Evolutionary conservation across 2,888 invertebrate genomes (phyloP).

Genomic region (Tetrapedia diversipes): DNA sequence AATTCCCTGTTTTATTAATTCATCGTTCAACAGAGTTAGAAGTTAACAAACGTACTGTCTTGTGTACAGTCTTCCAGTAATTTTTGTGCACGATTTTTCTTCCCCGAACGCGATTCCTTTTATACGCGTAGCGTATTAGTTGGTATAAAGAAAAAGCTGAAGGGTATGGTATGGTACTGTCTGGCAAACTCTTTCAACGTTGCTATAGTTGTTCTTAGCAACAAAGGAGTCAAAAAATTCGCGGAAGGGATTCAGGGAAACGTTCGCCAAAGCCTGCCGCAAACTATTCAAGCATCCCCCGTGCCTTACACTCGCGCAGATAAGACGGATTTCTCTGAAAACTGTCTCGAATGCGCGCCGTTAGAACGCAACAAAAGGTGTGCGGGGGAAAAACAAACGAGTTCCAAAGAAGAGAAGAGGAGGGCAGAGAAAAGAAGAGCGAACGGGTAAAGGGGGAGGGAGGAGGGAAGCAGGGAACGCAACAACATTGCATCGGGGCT

Average conservation of each 20-base stretch:
- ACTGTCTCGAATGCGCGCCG: slow-evolving; percentile 20
- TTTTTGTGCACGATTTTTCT: too few species aligned
- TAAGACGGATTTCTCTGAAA: slow-evolving; percentile 19
- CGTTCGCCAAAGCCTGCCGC: not conserved
- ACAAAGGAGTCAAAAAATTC: not conserved
- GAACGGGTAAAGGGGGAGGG: too few species aligned
- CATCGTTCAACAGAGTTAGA: too few species aligned
- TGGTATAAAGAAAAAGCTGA: not conserved
- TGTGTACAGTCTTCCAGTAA: too few species aligned
- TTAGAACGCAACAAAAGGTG: slow-evolving; percentile 4
- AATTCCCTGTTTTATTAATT: too few species aligned
- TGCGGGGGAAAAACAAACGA: slow-evolving; percentile 4
- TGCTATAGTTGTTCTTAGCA: not conserved
- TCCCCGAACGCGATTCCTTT: too few species aligned
- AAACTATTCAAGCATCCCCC: slow-evolving; percentile 10
- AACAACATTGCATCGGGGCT: not conserved
- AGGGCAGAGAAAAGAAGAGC: too few species aligned
- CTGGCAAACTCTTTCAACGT: not conserved
- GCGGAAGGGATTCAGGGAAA: not conserved
- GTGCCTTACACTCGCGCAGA: not conserved
- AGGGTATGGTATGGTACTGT: not conserved
- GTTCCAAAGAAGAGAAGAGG: too few species aligned
- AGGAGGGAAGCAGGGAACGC: not conserved
- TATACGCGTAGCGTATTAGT: not conserved
- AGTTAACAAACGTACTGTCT: too few species aligned